These are phyloP conservation scores for Babyrousa celebensis DNA, from an alignment of 2,797 vertebrate genomes.

Conservation along the genomic window DNA sequence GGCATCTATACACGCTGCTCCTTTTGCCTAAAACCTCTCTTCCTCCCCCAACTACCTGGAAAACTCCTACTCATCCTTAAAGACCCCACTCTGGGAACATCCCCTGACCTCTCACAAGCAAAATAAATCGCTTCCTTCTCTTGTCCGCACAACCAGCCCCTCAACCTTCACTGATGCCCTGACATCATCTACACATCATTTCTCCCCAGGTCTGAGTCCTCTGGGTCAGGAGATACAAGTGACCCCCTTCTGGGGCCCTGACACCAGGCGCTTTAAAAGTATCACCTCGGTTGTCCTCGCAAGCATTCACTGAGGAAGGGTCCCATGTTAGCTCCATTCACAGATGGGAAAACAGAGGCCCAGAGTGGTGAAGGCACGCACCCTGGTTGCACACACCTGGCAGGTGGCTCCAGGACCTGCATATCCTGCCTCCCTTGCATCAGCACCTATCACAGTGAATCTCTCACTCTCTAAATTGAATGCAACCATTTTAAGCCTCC, in stretches of 20 bases:
- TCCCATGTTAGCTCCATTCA: background rate
- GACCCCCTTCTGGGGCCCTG: background rate
- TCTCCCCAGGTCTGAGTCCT: background rate
- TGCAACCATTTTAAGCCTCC: background rate
- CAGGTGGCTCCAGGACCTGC: background rate
- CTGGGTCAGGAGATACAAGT: background rate
- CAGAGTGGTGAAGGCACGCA: background rate
- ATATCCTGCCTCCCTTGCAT: background rate
- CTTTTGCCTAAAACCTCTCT: background rate
- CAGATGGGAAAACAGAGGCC: background rate
- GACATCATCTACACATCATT: background rate
- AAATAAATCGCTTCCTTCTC: background rate
- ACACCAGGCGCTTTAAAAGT: background rate
- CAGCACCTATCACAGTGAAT: background rate
- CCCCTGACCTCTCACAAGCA: background rate
- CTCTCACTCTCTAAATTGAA: background rate
- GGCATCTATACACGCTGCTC: background rate
- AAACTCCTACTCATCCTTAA: slow-evolving; percentile 39
- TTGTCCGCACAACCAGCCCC: too few relatives aligned
- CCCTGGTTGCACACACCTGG: background rate
- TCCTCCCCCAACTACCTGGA: background rate
- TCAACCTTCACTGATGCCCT: background rate
- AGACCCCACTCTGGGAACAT: background rate
- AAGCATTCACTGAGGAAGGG: background rate
- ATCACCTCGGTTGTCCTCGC: background rate